Base-by-base conservation (phyloP, 1,140 invertebrate genomes). In the Dendroctonus ponderosae region DNA sequence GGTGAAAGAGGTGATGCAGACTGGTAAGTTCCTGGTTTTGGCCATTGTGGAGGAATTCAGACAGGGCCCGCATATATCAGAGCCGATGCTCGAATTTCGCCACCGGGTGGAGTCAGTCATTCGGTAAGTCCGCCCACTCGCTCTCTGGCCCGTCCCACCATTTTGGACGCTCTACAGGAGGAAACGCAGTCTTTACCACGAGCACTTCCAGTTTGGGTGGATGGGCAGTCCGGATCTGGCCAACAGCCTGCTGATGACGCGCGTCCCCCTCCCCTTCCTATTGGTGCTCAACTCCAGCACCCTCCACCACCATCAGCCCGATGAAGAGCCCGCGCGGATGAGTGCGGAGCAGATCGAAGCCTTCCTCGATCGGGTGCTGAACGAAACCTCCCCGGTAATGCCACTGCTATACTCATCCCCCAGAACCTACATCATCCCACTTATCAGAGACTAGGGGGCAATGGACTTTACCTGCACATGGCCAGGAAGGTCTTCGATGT, bases 121-220 rank as follows among this genome's bases (percentile, higher is more conserved):
- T 60, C 54, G 64, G 64, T 66, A 59, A 59, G 42, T 62, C 39
- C 26, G 26, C 26, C 26, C 26, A 26, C 26, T 26, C 26, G 3
- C 26, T 26, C 26, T 3, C 1, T 26, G 1, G 1, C 26, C 26
- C 26, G 26, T 26, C 26, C 26, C 26, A 2, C 26, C 1, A 26
- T 26, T 26, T 26, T 3, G 26, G 1, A 26, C 26, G 26, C 26
- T 38, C 61, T 67, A 39, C 42, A 81, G 87, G 68, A 87, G 84
- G 61, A 89, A 91, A 79, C 83, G 89, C 64, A 83, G 88, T 64
- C 88, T 89, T 66, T 91, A 92, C 75, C 91, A 94, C 73, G 84
- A 88, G 50, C 78, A 87, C 74, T 96, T 96, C 77, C 92, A 96
- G 78, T 97, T 97, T 84, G 94, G 94, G 39, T 97, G 94, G 94